phyloP scores from a whole-genome alignment of 2,888 invertebrate species.

The Caenorhabditis sp. region DNA sequence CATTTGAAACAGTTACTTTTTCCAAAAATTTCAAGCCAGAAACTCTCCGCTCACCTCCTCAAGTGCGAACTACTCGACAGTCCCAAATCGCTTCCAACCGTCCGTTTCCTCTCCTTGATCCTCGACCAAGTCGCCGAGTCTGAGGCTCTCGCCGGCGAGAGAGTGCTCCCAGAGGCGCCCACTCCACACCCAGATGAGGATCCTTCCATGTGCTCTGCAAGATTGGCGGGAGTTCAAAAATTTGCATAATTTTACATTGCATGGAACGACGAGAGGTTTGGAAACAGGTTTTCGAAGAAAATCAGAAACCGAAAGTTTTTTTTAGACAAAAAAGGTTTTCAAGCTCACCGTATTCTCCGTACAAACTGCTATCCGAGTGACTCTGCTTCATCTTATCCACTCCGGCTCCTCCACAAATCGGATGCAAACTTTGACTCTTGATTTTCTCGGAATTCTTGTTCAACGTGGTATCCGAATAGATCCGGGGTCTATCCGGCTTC shows the following conservation, averaged over 20 bases:
- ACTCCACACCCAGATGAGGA: conserved; percentile 51
- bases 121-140: conserved; percentile 48
- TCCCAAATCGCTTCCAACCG: conserved; percentile 61
- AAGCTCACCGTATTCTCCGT: conserved; percentile 60
- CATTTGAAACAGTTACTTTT: too few species aligned
- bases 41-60: conserved; percentile 22
- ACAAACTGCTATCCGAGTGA: conserved; percentile 74
- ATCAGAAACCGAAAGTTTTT: too few species aligned
- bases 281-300: too few species aligned
- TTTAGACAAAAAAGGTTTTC: not conserved
- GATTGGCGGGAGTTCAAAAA: not conserved
- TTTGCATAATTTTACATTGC: not conserved
- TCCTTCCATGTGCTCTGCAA: conserved; percentile 66
- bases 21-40: not conserved
- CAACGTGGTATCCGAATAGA: conserved; percentile 58
- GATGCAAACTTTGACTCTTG: conserved; percentile 54
- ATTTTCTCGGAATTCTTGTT: conserved; percentile 37
- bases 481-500: conserved; percentile 49
- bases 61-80: conserved; percentile 50
- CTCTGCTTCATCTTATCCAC: conserved; percentile 69
- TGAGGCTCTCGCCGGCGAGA: conserved; percentile 40
- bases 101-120: conserved; percentile 63
- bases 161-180: conserved; percentile 47
- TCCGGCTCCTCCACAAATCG: conserved; percentile 48
- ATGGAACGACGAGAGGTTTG: too few species aligned